Conservation (phyloP, 2,888 invertebrate species). For the Drosophila formosana region DNA sequence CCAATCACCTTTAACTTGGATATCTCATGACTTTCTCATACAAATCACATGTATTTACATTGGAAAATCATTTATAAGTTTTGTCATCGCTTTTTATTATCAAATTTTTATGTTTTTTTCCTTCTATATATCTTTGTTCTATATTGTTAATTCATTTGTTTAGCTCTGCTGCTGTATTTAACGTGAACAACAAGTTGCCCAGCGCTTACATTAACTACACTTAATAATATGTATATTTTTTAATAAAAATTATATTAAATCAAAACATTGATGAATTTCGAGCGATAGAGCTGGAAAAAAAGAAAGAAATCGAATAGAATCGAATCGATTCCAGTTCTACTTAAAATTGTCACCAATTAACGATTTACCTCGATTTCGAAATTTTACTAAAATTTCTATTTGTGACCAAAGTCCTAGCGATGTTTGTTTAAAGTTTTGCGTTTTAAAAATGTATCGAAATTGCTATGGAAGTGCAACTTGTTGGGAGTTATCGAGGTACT, state of each 20-base stretch:
- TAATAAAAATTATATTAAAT: conserved; percentile 51
- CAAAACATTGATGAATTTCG: too few species aligned
- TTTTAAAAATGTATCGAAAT: too few species aligned
- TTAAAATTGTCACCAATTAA: too few species aligned
- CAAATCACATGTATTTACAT: conserved; percentile 18
- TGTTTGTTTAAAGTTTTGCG: too few species aligned
- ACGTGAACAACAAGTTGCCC: conserved; percentile 47
- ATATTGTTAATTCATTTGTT: conserved; percentile 68
- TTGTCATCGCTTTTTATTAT: conserved; percentile 43
- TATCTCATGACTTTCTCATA: conserved; percentile 26
- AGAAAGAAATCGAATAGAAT: too few species aligned
- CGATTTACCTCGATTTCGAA: too few species aligned
- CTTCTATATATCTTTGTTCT: conserved; percentile 60
- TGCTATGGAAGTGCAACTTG: too few species aligned
- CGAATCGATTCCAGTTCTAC: too few species aligned
- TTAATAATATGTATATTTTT: conserved; percentile 73
- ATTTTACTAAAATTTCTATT: too few species aligned
- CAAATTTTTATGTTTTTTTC: conserved; percentile 57
- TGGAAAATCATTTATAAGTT: conserved; percentile 37
- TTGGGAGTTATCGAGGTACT: too few species aligned
- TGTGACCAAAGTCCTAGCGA: too few species aligned
- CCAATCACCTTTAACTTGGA: conserved; percentile 36
- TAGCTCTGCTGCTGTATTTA: conserved; percentile 40
- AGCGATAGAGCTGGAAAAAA: too few species aligned
- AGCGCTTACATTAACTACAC: conserved; percentile 65